Evolutionary conservation across 2,113 vertebrate genomes (phyloP).

Genomic region (Hippoglossus stenolepis): DNA sequence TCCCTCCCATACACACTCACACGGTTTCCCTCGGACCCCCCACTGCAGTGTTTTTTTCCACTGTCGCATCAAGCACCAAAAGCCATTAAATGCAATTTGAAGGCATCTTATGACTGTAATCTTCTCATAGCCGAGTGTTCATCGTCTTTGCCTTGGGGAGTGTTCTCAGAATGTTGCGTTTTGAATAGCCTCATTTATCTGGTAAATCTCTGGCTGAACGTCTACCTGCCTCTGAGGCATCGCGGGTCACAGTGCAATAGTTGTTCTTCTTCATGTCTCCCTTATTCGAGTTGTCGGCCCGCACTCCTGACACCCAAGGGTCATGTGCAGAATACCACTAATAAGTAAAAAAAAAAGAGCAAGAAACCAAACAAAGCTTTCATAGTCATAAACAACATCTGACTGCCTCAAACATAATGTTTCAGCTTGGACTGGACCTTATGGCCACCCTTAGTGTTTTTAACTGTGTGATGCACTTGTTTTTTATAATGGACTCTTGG

Average conservation of each 20-base stretch:
- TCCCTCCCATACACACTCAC: conserved; percentile 20
- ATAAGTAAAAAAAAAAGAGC: not conserved
- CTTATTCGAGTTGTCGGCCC: not conserved
- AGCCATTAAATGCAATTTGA: conserved; percentile 40
- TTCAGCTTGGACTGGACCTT: conserved; percentile 63
- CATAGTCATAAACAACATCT: not conserved
- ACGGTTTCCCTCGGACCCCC: not conserved
- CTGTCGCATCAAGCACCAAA: conserved; percentile 21
- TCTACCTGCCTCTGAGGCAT: conserved; percentile 49
- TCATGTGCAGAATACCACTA: conserved; percentile 38
- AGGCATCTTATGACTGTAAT: conserved; percentile 57
- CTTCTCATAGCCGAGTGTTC: conserved; percentile 23
- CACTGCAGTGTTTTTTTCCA: not conserved
- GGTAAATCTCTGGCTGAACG: conserved; percentile 32
- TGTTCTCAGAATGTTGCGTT: conserved; percentile 32
- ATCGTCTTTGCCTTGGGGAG: conserved; percentile 39
- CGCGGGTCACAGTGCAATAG: conserved; percentile 46
- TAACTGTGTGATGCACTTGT: conserved; percentile 32
- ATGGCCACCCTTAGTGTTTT: conserved; percentile 48
- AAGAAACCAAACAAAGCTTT: not conserved
- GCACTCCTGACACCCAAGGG: conserved; percentile 38
- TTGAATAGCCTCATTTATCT: conserved; percentile 62
- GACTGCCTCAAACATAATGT: conserved; percentile 76
- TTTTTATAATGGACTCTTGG: conserved; percentile 54
- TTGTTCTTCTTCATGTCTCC: conserved; percentile 44